Evolutionary conservation across 2,113 vertebrate genomes (phyloP).

Genomic region (Gnathonemus echidnorhynchus): DNA sequence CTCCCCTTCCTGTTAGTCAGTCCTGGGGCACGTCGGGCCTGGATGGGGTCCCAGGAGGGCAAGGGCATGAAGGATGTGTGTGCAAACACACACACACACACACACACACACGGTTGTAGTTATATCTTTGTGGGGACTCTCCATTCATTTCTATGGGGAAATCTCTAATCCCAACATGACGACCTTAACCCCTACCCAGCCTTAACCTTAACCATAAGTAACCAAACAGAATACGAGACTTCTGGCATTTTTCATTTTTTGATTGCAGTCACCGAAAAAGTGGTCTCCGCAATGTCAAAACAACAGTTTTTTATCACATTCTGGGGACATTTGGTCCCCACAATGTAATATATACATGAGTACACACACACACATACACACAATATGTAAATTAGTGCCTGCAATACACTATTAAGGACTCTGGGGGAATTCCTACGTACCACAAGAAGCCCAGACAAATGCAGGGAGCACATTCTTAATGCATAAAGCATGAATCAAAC

Average conservation of each 20-base stretch:
- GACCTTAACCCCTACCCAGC: no score
- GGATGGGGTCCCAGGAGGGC: background rate
- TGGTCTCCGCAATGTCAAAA: no score
- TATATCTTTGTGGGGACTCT: background rate
- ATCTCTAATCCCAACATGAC: no score
- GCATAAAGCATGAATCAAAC: background rate
- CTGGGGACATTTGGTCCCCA: background rate
- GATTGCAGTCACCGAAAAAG: no score
- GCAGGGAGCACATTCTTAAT: background rate
- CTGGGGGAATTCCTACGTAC: background rate
- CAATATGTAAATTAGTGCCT: background rate
- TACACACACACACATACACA: background rate
- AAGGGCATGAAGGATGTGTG: background rate
- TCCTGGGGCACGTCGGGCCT: background rate
- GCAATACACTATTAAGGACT: background rate
- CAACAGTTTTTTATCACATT: no score
- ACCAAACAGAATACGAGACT: no score
- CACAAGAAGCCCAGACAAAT: background rate
- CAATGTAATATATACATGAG: background rate
- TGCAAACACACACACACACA: background rate
- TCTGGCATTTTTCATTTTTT: no score
- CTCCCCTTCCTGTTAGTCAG: background rate
- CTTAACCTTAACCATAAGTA: no score
- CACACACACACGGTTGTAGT: background rate
- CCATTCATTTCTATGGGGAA: no score